A percentile compares a stretch with the other conserved stretches of the same genome.
These are phyloP conservation scores for Muscidifurax raptorellus DNA, from an alignment of 1,140 invertebrate species.

Conservation along the genomic window DNA sequence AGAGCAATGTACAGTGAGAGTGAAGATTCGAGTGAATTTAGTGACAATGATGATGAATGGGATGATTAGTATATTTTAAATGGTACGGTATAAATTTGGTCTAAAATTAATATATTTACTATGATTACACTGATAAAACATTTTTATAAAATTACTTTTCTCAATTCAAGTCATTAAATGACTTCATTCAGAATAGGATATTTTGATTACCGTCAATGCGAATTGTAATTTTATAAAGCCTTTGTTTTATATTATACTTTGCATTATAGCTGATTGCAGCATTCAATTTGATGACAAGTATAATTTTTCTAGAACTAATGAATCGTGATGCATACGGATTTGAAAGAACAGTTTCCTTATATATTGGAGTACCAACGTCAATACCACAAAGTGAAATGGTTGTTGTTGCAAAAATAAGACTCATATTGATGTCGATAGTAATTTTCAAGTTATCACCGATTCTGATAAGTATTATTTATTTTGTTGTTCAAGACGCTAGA, in stretches of 20 bases:
- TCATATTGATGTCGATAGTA: conserved; percentile 54
- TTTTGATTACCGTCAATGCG: too few species aligned
- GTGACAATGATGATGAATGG: conserved; percentile 82
- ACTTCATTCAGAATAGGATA: too few species aligned
- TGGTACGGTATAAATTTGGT: conserved; percentile 24
- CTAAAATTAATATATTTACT: background rate
- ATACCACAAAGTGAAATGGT: conserved; percentile 44
- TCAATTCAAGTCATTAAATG: too few species aligned
- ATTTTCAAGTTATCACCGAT: conserved; percentile 46
- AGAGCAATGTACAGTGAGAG: conserved; percentile 82
- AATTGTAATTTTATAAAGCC: too few species aligned
- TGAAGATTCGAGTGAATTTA: conserved; percentile 78
- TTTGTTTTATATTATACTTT: too few species aligned
- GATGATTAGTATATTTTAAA: conserved; percentile 75
- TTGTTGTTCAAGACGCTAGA: conserved; percentile 48
- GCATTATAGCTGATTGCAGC: too few species aligned
- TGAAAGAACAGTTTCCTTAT: conserved; percentile 38
- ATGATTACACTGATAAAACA: background rate
- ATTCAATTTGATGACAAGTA: background rate
- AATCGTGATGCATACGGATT: conserved; percentile 47
- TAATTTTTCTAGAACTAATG: conserved; percentile 25
- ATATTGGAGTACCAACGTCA: conserved; percentile 40
- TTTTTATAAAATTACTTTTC: background rate
- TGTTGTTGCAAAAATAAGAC: conserved; percentile 48
- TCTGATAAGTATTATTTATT: conserved; percentile 52